Evolutionary conservation across 2,888 invertebrate species (phyloP), one percentile per base, ranked within the genome.

Genomic region (Pollenia griseotomentosa): DNA sequence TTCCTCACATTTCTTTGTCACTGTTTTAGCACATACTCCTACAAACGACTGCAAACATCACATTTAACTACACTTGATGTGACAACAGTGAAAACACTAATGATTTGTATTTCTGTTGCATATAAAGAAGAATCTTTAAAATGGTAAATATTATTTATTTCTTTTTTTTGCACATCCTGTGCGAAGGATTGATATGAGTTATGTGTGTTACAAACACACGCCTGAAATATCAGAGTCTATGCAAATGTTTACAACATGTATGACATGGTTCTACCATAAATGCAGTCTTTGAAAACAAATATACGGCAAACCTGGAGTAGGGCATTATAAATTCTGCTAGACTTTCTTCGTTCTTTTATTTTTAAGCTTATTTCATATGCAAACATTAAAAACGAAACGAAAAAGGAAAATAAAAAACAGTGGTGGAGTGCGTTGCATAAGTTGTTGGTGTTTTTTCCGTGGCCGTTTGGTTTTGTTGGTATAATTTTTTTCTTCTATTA

Each of bases 301-400:
- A 7, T 12, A 12, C 16, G 16, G 1, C 53, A 53, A 42, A 40
- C 40, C 0, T 42, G 6, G 40, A 40, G 55, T 81, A 81, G 80
- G 80, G 80, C 33, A 73, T 57, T 73, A 19, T 12, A 44, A 73
- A 73, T 65, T 65, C 80, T 55, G 48, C 40, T n/a, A n/a, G n/a
- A 51, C 40, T 33, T 44, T 4, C 14, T 40, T 46, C 7, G 0
- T 12, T 48, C 11, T 14, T 33, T 59, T 9, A 33, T 33, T 33
- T 33, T 33, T 33, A 33, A 5, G 6, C 33, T 33, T 33, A n/a
- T 48, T 44, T 44, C 9, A 71, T 55, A n/a, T 57, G 70, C 23
- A 80, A 70, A 68, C 59, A 63, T 44, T 33, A n/a, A 65, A 23
- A 71, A 79, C 12, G 14, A 23, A 71, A 79, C 12, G 14, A 59